Conservation (phyloP, 2,113 vertebrate genomes). For the Caloenas nicobarica region DNA sequence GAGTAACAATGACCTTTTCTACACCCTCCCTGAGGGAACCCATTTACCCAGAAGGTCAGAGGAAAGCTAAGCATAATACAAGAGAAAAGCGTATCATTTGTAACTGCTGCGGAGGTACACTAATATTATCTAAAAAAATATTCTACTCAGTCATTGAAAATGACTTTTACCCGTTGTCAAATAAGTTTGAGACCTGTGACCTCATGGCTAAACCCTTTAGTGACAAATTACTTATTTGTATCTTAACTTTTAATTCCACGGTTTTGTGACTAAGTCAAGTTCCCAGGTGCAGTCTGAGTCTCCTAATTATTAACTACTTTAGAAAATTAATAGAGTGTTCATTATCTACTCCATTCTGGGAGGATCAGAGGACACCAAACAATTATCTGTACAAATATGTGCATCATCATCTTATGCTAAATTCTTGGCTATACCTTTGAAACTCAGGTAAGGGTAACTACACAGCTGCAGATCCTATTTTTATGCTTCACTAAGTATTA, state of each 20-base stretch:
- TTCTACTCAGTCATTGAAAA: not conserved
- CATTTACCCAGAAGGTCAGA: not conserved
- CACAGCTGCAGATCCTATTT: not conserved
- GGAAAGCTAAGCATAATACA: not conserved
- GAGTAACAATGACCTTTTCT: not conserved
- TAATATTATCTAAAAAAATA: not conserved
- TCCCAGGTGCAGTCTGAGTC: not conserved
- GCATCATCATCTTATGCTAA: not conserved
- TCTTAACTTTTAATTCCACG: not conserved
- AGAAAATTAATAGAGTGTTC: not conserved
- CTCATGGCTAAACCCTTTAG: not conserved
- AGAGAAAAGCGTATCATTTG: rapidly evolving
- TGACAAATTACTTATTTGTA: not conserved
- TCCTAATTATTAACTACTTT: not conserved
- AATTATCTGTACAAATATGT: not conserved
- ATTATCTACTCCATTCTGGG: not conserved
- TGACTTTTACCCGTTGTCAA: not conserved
- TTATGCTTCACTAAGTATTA: not conserved
- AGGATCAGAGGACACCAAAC: not conserved
- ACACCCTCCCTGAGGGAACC: not conserved
- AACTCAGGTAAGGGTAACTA: not conserved
- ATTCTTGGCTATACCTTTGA: not conserved
- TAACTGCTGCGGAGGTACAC: not conserved
- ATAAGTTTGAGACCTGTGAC: not conserved
- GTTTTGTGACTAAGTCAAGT: not conserved